Conservation (phyloP, 2,113 vertebrate species). For the Cettia cetti region DNA sequence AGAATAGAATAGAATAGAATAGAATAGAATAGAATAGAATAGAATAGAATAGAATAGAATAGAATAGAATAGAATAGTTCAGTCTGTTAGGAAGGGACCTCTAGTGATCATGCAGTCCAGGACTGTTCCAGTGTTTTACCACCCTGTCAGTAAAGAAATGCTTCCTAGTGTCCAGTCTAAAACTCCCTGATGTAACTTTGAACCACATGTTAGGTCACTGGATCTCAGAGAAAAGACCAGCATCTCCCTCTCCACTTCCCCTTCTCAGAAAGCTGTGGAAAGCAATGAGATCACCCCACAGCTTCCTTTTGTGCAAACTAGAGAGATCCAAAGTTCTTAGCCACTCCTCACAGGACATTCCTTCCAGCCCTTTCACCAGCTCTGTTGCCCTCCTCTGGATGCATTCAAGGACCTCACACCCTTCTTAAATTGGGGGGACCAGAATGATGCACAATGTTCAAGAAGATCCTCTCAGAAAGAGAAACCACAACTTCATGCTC, state of each 20-base stretch:
- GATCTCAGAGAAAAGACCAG: background rate
- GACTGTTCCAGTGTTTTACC: background rate
- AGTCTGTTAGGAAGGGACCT: background rate
- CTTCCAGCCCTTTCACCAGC: background rate
- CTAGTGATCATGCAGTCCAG: background rate
- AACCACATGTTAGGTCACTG: accelerated
- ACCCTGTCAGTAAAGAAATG: background rate
- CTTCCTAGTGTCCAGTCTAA: background rate
- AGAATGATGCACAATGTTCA: background rate
- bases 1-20: background rate
- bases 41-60: background rate
- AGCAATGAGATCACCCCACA: background rate
- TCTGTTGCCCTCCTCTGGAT: background rate
- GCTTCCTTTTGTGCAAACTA: background rate
- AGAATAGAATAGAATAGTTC: background rate
- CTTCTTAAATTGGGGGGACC: background rate
- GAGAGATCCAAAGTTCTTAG: background rate
- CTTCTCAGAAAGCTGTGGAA: background rate
- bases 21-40: background rate
- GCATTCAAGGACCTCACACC: background rate
- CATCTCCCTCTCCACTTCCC: background rate
- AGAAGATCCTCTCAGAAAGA: background rate
- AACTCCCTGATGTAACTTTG: background rate
- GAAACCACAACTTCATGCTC: background rate
- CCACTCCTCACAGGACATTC: background rate